These are phyloP conservation scores for Coranthus polyacanthus DNA, from an alignment of 2,797 vertebrate species.

Conservation along the genomic window DNA sequence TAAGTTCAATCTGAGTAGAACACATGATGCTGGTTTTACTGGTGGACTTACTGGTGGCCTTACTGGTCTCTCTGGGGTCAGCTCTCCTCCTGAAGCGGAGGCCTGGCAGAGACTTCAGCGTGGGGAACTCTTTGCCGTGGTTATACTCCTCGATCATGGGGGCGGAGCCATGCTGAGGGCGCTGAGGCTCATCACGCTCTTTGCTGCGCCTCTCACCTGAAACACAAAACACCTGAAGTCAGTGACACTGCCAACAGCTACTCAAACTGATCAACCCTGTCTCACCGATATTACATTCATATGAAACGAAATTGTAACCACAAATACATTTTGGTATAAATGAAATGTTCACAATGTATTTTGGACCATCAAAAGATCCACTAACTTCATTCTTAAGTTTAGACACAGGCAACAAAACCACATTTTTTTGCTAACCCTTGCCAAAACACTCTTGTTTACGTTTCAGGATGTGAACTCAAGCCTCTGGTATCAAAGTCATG, in stretches of 20 bases:
- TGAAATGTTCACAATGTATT: too few species aligned
- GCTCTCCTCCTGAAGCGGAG: constrained; percentile 75
- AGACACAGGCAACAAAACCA: too few species aligned
- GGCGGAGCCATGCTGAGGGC: constrained; percentile 27
- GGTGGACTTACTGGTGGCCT: constrained; percentile 11
- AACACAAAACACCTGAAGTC: not conserved
- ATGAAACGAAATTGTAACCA: too few species aligned
- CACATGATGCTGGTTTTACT: fast-evolving
- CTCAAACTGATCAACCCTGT: too few species aligned
- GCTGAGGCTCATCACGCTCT: constrained; percentile 57
- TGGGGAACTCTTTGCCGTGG: constrained; percentile 81
- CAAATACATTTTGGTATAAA: too few species aligned
- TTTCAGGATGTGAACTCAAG: too few species aligned
- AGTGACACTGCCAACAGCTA: not conserved
- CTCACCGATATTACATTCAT: too few species aligned
- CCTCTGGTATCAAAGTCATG: too few species aligned
- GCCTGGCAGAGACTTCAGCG: constrained; percentile 68
- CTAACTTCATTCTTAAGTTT: too few species aligned
- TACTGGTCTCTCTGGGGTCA: constrained; percentile 71
- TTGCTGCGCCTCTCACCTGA: constrained; percentile 72
- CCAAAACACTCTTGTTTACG: too few species aligned
- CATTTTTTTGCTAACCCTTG: too few species aligned
- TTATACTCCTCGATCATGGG: constrained; percentile 82
- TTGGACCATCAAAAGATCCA: too few species aligned
- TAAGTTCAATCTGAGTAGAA: not conserved